Conservation (phyloP, 1,140 invertebrate species). For the Drosophila arizonae region DNA sequence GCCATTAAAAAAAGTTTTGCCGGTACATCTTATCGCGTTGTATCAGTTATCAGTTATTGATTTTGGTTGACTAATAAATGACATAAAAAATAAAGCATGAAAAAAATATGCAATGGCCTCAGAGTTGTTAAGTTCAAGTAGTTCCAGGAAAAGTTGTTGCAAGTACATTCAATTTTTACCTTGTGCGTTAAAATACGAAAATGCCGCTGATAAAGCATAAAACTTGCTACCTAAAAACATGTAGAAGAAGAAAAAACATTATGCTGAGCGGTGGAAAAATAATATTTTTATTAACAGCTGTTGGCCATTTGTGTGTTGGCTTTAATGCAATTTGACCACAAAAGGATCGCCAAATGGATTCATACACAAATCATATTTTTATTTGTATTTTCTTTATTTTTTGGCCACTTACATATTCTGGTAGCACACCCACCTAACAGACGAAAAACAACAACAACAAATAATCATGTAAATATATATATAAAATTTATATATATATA, state of each 20-base stretch:
- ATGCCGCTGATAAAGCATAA: conserved; percentile 64
- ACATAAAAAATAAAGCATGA: background rate
- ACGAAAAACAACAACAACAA: conserved; percentile 20
- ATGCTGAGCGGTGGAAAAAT: conserved; percentile 41
- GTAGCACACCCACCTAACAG: conserved; percentile 36
- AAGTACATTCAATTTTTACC: conserved; percentile 28
- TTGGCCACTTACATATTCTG: conserved; percentile 70
- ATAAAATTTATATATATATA: conserved; percentile 33
- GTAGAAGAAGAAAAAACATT: background rate
- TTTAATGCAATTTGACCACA: conserved; percentile 50
- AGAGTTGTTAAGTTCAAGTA: conserved; percentile 35
- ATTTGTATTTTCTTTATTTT: conserved; percentile 21
- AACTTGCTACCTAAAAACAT: conserved; percentile 27
- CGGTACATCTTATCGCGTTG: conserved; percentile 21
- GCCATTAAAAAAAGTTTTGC: conserved; percentile 5
- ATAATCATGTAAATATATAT: conserved; percentile 46
- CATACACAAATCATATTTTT: conserved; percentile 7
- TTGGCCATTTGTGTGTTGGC: conserved; percentile 59
- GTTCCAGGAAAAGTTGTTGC: conserved; percentile 65
- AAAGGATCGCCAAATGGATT: conserved; percentile 61
- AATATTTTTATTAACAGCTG: conserved; percentile 50
- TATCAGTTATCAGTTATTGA: conserved; percentile 45
- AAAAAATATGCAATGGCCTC: conserved; percentile 57
- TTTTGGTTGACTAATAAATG: conserved; percentile 25
- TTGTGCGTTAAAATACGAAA: conserved; percentile 15